Percentiles rank a stretch among this genome's conserved stretches.
Conservation (phyloP, 2,113 vertebrate species). For the Conger conger region DNA sequence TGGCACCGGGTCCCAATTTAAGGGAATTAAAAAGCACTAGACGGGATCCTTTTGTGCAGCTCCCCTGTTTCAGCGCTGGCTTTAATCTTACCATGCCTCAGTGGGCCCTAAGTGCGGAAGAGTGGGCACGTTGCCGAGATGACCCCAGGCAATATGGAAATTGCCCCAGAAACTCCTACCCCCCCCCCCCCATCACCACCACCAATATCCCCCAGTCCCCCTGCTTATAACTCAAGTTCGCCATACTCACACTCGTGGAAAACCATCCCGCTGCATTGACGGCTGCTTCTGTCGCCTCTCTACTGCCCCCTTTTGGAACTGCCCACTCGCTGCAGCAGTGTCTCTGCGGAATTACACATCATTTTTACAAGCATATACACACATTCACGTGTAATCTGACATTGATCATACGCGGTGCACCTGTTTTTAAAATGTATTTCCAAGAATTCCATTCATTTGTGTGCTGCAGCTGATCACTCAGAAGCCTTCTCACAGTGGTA, state of each 20-base stretch:
- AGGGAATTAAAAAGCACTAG: conserved; percentile 64
- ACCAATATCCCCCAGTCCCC: conserved; percentile 4
- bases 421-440: background rate
- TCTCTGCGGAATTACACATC: conserved; percentile 25
- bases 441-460: background rate
- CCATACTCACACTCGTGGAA: conserved; percentile 14
- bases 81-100: conserved; percentile 56
- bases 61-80: conserved; percentile 47
- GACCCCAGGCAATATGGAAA: conserved; percentile 61
- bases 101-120: conserved; percentile 49
- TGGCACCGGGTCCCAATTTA: conserved; percentile 60
- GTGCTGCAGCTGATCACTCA: background rate
- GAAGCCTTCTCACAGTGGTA: background rate
- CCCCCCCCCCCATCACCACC: conserved; percentile 12
- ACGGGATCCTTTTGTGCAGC: conserved; percentile 55
- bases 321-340: background rate
- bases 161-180: conserved; percentile 40
- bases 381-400: background rate
- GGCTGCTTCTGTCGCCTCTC: conserved; percentile 1
- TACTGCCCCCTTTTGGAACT: conserved; percentile 23
- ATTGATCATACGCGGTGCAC: background rate
- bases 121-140: conserved; percentile 58
- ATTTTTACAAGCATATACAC: conserved; percentile 19
- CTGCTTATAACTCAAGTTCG: background rate
- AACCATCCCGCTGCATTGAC: background rate